These are phyloP conservation scores for Actinia equina DNA, from an alignment of 64 coral and sea anemone genomes.

Conservation along the genomic window DNA sequence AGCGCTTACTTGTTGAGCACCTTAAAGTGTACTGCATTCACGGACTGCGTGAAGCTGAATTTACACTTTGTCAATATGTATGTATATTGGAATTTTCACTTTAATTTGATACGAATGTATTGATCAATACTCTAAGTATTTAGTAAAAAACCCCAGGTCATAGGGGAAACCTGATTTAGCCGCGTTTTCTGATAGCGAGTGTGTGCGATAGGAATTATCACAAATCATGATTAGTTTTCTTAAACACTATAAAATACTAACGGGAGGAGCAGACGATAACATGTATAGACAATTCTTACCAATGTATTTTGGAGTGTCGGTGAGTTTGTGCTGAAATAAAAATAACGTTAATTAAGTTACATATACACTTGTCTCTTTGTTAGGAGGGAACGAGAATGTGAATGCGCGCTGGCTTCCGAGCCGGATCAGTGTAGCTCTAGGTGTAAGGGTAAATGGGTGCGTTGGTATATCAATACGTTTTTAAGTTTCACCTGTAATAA, in stretches of 20 bases:
- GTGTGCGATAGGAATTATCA: slow-evolving; percentile 3
- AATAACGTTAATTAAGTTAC: slow-evolving; percentile 39
- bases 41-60: slow-evolving; percentile 39
- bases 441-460: slow-evolving; percentile 9
- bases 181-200: slow-evolving; percentile 13
- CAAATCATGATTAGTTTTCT: slow-evolving; percentile 46
- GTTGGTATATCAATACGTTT: slow-evolving; percentile 8
- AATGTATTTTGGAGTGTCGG: slow-evolving; percentile 74
- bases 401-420: not conserved
- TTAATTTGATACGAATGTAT: slow-evolving; percentile 99
- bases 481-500: slow-evolving; percentile 26
- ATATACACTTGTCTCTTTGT: slow-evolving; percentile 31
- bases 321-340: slow-evolving; percentile 98
- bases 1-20: slow-evolving; percentile 90
- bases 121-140: slow-evolving; percentile 59
- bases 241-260: slow-evolving; percentile 75
- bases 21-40: slow-evolving; percentile 70
- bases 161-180: slow-evolving; percentile 45
- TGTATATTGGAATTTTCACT: slow-evolving; percentile 98
- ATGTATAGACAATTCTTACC: slow-evolving; percentile 79
- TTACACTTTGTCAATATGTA: slow-evolving; percentile 90
- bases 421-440: not conserved
- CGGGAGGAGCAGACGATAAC: slow-evolving; percentile 70
- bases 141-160: slow-evolving; percentile 33
- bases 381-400: not conserved